Evolutionary conservation across 2,113 vertebrate species (phyloP).

Genomic region (Corydoras maculifer): DNA sequence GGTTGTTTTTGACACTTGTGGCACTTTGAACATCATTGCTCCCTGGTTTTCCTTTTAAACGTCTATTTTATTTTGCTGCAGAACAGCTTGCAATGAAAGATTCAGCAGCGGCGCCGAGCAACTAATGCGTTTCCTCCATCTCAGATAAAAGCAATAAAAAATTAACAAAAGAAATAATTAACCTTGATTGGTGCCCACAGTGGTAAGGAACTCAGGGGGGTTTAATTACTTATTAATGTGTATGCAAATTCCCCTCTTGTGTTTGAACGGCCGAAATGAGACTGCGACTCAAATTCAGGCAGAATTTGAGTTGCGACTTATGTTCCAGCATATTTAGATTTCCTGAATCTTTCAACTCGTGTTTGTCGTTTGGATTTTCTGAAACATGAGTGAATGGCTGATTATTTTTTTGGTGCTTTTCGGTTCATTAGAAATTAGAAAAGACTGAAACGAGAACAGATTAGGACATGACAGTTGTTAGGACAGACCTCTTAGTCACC

Average conservation of each 20-base stretch:
- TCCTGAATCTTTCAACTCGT: constrained; percentile 56
- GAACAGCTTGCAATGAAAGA: constrained; percentile 77
- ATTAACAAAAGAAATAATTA: constrained; percentile 81
- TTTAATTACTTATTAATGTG: constrained; percentile 76
- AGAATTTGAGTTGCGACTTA: constrained; percentile 61
- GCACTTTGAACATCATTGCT: constrained; percentile 21
- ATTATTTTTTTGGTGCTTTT: no score
- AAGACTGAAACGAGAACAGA: no score
- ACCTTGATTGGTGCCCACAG: constrained; percentile 81
- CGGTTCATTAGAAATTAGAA: no score
- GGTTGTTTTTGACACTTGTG: constrained; percentile 18
- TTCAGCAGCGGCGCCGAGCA: constrained; percentile 74
- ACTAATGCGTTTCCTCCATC: constrained; percentile 86
- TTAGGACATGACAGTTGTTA: no score
- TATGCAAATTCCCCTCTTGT: constrained; percentile 62
- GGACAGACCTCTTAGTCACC: no score
- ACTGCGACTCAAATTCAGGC: constrained; percentile 67
- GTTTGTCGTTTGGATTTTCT: no score
- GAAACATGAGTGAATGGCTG: no score
- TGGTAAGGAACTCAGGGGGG: constrained; percentile 45
- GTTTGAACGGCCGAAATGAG: constrained; percentile 62
- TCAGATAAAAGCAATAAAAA: constrained; percentile 77
- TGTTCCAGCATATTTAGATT: constrained; percentile 65
- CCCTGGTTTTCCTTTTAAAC: constrained; percentile 61
- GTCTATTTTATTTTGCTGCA: constrained; percentile 64